Base-by-base conservation (phyloP, 2,888 invertebrate species). In the Cephus sareptanus region DNA sequence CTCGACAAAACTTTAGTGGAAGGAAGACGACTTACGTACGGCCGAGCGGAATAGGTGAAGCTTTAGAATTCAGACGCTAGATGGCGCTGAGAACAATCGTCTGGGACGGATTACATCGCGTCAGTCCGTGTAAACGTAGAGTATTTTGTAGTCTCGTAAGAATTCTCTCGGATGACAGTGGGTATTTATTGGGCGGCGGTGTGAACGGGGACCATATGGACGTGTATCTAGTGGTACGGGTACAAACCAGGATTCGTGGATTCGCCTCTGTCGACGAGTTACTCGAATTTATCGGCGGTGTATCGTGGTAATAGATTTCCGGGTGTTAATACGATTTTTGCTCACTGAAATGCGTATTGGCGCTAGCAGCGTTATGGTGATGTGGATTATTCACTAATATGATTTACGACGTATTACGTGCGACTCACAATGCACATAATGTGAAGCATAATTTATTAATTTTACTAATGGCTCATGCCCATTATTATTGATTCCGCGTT, bases 321-420 rank as follows among this genome's bases (percentile, higher is more conserved):
- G 15, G 30, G 71, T 11, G 71, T 80, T 80, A 82, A 83, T 80
- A 80, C 80, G 81, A 89, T 88, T 90, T 90, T 89, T 87, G 87
- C 85, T 81, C 81, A 83, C 85, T 85, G 87, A 88, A 88, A 87
- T 83, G 86, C 82, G 81, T 82, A 77, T 80, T 84, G 86, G 86
- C 85, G 85, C 82, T 83, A 34, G 34, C 82, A 85, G 86, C 85
- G 90, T 89, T 90, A 89, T 89, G 89, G 89, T 91, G 91, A 90
- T 89, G 91, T 89, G 91, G 91, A 91, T 91, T 91, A 91, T 91
- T 91, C 91, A 90, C 91, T 91, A 91, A 91, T 91, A 91, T 91
- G 91, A 91, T 91, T 90, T 91, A 91, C 90, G 90, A 88, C 87
- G 87, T 88, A 91, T 90, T 91, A 90, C 85, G 85, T 83, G 80